Percentiles rank a stretch among this genome's conserved stretches.
phyloP scores from a whole-genome alignment of 2,888 invertebrate genomes.

The Pristionchus mayeri region DNA sequence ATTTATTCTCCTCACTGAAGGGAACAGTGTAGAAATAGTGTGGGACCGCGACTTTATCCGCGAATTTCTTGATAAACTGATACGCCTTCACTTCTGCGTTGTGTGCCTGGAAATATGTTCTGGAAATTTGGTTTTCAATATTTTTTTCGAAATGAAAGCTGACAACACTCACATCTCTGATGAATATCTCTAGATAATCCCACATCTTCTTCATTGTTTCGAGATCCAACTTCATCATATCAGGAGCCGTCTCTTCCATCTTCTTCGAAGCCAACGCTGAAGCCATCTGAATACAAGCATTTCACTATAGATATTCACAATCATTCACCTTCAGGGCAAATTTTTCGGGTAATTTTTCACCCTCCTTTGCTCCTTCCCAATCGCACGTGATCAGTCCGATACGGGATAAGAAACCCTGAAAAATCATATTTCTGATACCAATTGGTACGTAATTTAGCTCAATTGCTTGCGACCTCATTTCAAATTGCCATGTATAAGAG shows the following conservation, averaged over 20 bases:
- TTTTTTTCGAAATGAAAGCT: neutral
- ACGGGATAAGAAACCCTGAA: conserved; percentile 14
- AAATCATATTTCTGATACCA: neutral
- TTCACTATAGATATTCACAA: neutral
- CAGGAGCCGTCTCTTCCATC: neutral
- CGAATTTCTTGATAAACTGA: conserved; percentile 5
- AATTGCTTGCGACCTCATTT: no score
- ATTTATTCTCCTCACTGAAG: neutral
- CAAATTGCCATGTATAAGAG: no score
- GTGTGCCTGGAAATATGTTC: neutral
- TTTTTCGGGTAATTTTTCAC: conserved; percentile 1
- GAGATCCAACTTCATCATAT: neutral
- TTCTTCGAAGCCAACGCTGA: neutral
- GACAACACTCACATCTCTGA: neutral
- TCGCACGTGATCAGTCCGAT: conserved; percentile 41
- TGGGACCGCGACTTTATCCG: neutral
- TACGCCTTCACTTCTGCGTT: conserved; percentile 25
- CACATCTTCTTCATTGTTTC: neutral
- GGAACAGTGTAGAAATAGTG: conserved; percentile 32
- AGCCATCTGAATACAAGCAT: neutral
- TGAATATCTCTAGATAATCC: neutral
- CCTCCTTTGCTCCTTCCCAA: neutral
- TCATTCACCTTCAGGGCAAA: conserved; percentile 17
- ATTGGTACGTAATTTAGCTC: no score
- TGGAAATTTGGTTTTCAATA: no score